Evolutionary conservation across 2,888 invertebrate genomes (phyloP).

Genomic region (Teleogryllus oceanicus): DNA sequence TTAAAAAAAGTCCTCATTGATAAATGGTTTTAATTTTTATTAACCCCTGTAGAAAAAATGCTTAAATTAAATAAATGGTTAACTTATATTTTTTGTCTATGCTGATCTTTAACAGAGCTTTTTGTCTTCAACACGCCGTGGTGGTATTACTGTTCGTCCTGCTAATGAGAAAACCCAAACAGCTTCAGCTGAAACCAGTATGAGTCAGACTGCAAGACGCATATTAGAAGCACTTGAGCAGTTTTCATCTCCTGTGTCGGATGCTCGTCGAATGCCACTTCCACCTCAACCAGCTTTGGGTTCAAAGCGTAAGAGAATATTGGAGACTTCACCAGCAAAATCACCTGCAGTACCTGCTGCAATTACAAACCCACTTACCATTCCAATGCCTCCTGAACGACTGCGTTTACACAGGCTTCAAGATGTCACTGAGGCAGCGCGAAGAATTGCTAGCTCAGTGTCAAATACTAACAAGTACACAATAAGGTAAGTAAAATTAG

Average conservation of each 20-base stretch:
- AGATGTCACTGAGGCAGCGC: slow-evolving; percentile 58
- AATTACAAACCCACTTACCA: slow-evolving; percentile 45
- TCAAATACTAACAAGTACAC: slow-evolving; percentile 44
- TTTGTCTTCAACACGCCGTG: background rate
- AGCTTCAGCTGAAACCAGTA: slow-evolving; percentile 37
- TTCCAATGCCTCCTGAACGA: slow-evolving; percentile 62
- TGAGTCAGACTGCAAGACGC: slow-evolving; percentile 72
- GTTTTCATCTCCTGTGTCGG: slow-evolving; percentile 74
- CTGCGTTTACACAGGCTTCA: slow-evolving; percentile 59
- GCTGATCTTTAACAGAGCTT: background rate
- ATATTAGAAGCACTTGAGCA: slow-evolving; percentile 77
- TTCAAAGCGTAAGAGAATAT: slow-evolving; percentile 19
- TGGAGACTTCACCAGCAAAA: background rate
- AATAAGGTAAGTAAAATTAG: slow-evolving; percentile 40
- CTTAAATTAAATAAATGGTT: too few relatives aligned
- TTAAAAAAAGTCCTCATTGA: too few relatives aligned
- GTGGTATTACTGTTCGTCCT: background rate
- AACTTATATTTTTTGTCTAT: background rate
- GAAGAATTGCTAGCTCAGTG: slow-evolving; percentile 59
- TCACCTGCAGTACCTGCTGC: background rate
- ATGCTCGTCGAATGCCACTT: slow-evolving; percentile 65
- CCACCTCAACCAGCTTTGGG: background rate
- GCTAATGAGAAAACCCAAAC: background rate
- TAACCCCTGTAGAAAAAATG: too few relatives aligned
- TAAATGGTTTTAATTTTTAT: too few relatives aligned